phyloP scores from a whole-genome alignment of 2,113 vertebrate species.

The Microcebus ravelobensis region DNA sequence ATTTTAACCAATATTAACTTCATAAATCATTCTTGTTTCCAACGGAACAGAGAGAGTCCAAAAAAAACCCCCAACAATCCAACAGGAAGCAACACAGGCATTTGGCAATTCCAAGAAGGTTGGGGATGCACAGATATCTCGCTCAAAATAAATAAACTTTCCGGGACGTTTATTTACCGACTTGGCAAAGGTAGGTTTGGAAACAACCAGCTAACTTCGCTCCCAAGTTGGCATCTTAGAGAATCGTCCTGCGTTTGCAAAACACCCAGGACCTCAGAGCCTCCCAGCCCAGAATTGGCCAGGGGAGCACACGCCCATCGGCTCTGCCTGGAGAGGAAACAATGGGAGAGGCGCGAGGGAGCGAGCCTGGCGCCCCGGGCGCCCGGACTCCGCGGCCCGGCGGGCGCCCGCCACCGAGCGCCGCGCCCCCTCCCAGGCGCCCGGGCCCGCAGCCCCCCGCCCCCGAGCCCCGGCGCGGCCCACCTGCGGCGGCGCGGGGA shows the following conservation, averaged over 20 bases:
- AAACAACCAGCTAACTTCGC: slow-evolving; percentile 65
- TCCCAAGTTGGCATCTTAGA: slow-evolving; percentile 56
- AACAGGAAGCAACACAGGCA: slow-evolving; percentile 54
- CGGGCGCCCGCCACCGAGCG: not conserved
- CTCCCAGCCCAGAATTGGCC: slow-evolving; percentile 43
- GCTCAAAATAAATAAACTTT: slow-evolving; percentile 77
- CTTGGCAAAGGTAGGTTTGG: not conserved
- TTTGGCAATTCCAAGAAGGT: slow-evolving; percentile 22
- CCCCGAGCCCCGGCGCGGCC: slow-evolving; percentile 20
- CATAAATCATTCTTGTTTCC: slow-evolving; percentile 26
- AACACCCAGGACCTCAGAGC: slow-evolving; percentile 13
- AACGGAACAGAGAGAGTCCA: not conserved
- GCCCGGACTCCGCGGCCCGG: not conserved
- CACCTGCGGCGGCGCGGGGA: slow-evolving; percentile 49
- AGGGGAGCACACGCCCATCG: slow-evolving; percentile 84
- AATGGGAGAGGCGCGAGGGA: slow-evolving; percentile 79
- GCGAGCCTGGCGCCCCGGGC: slow-evolving; percentile 26
- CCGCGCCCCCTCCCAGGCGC: not conserved
- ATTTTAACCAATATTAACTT: slow-evolving; percentile 50
- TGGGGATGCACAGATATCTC: slow-evolving; percentile 58
- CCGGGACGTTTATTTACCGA: slow-evolving; percentile 63
- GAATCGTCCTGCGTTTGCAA: not conserved
- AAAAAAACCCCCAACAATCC: not conserved
- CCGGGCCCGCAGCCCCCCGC: not conserved
- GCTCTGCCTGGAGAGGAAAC: slow-evolving; percentile 79